A percentile compares a stretch with the other conserved stretches of the same genome.
phyloP scores from a whole-genome alignment of 2,113 vertebrate species.

The Plecotus auritus region DNA sequence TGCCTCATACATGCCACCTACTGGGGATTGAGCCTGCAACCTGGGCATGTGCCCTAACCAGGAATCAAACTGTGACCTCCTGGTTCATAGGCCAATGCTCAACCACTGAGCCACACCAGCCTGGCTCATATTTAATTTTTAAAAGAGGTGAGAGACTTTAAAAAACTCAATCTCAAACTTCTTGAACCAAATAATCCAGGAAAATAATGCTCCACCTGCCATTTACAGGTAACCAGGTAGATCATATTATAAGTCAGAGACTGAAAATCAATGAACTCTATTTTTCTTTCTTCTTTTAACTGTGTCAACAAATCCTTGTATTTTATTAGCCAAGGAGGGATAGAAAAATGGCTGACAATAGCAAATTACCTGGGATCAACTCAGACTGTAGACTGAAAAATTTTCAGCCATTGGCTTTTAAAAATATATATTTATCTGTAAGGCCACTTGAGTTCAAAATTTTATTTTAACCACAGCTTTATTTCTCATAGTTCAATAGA shows the following conservation, averaged over 20 bases:
- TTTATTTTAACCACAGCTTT: background rate
- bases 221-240: background rate
- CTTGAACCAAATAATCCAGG: background rate
- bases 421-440: background rate
- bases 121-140: background rate
- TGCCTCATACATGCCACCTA: too few relatives aligned
- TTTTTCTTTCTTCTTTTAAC: background rate
- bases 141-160: background rate
- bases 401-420: background rate
- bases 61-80: too few relatives aligned
- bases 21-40: too few relatives aligned
- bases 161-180: conserved; percentile 16
- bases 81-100: too few relatives aligned
- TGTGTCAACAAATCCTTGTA: background rate
- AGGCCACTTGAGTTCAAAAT: background rate
- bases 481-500: background rate
- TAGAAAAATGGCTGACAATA: background rate
- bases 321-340: background rate
- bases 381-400: background rate
- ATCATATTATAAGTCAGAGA: background rate
- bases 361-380: background rate
- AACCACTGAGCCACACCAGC: too few relatives aligned
- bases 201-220: background rate
- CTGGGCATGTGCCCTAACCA: too few relatives aligned
- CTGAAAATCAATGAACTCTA: background rate